Evolutionary conservation across 2,113 vertebrate genomes (phyloP).

Genomic region (Brachyistius frenatus): DNA sequence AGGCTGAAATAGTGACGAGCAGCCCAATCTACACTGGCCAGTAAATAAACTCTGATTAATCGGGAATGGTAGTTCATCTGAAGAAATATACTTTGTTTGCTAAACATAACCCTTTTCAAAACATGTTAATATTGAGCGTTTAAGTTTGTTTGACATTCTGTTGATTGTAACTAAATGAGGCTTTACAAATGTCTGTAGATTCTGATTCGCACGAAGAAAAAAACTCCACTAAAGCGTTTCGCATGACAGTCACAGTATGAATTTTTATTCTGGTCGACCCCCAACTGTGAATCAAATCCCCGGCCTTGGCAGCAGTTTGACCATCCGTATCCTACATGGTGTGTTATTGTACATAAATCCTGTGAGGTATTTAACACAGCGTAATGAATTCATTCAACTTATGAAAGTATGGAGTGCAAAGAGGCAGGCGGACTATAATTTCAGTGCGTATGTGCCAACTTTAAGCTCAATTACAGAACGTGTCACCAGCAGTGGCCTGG

Average conservation of each 20-base stretch:
- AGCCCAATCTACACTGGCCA: no score
- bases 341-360: constrained; percentile 19
- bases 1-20: no score
- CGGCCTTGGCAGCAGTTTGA: constrained; percentile 3
- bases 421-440: constrained; percentile 24
- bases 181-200: no score
- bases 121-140: no score
- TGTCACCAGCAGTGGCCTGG: constrained; percentile 10
- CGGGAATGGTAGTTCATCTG: no score
- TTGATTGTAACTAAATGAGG: no score
- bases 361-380: constrained; percentile 11
- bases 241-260: not conserved
- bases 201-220: no score
- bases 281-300: constrained; percentile 20
- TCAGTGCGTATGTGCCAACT: not conserved
- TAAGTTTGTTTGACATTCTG: no score
- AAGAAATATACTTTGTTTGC: no score
- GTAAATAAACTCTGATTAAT: no score
- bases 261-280: not conserved
- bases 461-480: constrained; percentile 33
- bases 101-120: no score
- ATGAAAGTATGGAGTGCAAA: constrained; percentile 11
- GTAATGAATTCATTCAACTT: constrained; percentile 32
- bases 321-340: not conserved
- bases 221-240: not conserved